Evolutionary conservation across 2,888 invertebrate species (phyloP), one percentile per base, ranked within the genome.

Genomic region (Sicus ferrugineus): DNA sequence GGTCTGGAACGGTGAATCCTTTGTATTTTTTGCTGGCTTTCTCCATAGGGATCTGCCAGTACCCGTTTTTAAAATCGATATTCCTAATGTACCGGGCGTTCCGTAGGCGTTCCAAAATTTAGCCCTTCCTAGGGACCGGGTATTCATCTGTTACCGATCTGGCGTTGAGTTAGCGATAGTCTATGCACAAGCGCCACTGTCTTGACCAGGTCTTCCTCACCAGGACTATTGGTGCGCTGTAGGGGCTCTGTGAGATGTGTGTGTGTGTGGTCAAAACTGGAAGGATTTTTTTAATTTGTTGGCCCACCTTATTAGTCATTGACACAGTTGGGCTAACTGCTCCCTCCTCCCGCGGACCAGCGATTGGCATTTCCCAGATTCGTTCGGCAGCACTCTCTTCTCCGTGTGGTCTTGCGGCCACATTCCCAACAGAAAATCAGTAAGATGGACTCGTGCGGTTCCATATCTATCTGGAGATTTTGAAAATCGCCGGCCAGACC

Each of bases 121-220:
- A 11, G 11, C 11, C 7, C 38, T 9, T 38, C 38, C 38, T 38
- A 6, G 38, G 38, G 38, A 38, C 23, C n/a, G 14, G 26, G 3
- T 56, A 56, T 2, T 23, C 56, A 11, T 56, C 56, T 1, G 28
- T 23, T 3, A 56, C 28, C 28, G 56, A 56, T 6, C 23, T 2
- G 6, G 3, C 26, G 3, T 56, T 56, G 2, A 56, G 28, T 26
- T 28, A 4, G 3, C 56, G 56, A 56, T 28, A 28, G 16, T 56
- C 56, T 2, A 67, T 26, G 34, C 58, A 67, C 11, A 63, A 38
- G 4, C 67, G 30, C 71, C 71, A 73, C 2, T 61, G 28, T 1
- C 67, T 68, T 11, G 42, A 67, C 28, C 70, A n/a, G n/a, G n/a
- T 73, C 67, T 73, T 70, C 28, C 46, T 58, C 0, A 68, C 67